phyloP scores from a whole-genome alignment of 2,888 invertebrate species.

The Aspidiotus destructor region DNA sequence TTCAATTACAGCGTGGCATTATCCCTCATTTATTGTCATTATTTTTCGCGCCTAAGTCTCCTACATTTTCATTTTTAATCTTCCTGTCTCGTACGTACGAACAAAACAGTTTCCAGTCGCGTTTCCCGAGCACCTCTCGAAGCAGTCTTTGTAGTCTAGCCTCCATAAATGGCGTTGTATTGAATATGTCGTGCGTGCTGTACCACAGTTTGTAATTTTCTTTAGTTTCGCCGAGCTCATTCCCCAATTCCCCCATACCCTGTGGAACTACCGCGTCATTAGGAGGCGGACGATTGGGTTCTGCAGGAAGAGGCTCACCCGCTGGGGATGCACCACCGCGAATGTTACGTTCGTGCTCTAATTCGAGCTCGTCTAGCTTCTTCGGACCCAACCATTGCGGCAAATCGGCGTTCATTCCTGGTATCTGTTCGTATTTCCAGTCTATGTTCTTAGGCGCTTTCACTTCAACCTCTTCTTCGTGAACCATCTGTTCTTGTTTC shows the following conservation, averaged over 20 bases:
- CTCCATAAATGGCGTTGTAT: slow-evolving; percentile 28
- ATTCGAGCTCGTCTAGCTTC: slow-evolving; percentile 18
- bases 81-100: slow-evolving; percentile 4
- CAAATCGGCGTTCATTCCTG: slow-evolving; percentile 16
- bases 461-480: not conserved
- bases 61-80: too few species aligned
- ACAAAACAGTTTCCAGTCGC: slow-evolving; percentile 19
- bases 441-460: slow-evolving; percentile 10
- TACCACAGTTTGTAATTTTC: slow-evolving; percentile 27
- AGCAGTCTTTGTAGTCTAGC: slow-evolving; percentile 18
- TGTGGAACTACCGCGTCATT: slow-evolving; percentile 3
- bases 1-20: not conserved
- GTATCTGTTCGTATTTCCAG: slow-evolving; percentile 25
- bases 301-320: slow-evolving; percentile 1
- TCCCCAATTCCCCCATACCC: not conserved
- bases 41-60: not conserved
- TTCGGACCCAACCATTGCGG: slow-evolving; percentile 26
- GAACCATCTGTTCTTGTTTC: not conserved
- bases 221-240: slow-evolving; percentile 14
- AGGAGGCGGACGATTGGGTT: not conserved
- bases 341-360: slow-evolving; percentile 10
- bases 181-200: slow-evolving; percentile 21
- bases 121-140: slow-evolving; percentile 13
- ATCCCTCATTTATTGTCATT: too few species aligned
- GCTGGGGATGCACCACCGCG: not conserved